Evolutionary conservation across 1,140 invertebrate species (phyloP).

Genomic region (Camponotus floridanus): DNA sequence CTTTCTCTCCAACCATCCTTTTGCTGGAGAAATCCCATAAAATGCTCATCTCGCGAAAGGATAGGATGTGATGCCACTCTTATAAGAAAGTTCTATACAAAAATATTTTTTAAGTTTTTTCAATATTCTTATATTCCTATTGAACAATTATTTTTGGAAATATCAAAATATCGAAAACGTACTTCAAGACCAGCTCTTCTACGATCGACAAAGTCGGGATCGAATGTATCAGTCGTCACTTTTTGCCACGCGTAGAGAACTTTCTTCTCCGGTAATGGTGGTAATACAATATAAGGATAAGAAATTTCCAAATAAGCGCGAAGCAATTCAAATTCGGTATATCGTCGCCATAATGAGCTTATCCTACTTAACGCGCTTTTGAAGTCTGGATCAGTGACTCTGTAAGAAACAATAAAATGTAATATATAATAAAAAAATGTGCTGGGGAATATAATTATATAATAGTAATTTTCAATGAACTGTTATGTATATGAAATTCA

Average conservation of each 20-base stretch:
- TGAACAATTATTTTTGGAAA: slow-evolving; percentile 27
- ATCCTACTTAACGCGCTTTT: slow-evolving; percentile 88
- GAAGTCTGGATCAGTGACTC: slow-evolving; percentile 91
- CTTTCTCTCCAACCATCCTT: slow-evolving; percentile 92
- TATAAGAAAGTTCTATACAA: slow-evolving; percentile 90
- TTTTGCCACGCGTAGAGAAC: slow-evolving; percentile 94
- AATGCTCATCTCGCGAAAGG: slow-evolving; percentile 92
- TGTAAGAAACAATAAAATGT: slow-evolving; percentile 82
- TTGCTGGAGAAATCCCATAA: slow-evolving; percentile 91
- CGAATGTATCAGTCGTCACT: slow-evolving; percentile 91
- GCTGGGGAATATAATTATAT: neutral
- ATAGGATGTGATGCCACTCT: slow-evolving; percentile 91
- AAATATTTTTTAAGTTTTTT: slow-evolving; percentile 21
- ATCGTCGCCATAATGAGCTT: slow-evolving; percentile 92
- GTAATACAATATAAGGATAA: slow-evolving; percentile 92
- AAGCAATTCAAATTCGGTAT: slow-evolving; percentile 94
- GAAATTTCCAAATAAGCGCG: slow-evolving; percentile 91
- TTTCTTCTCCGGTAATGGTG: slow-evolving; percentile 93
- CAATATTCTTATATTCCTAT: slow-evolving; percentile 30
- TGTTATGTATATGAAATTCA: neutral
- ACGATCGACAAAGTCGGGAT: slow-evolving; percentile 95
- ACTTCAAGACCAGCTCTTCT: slow-evolving; percentile 92
- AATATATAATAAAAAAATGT: neutral
- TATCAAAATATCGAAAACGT: slow-evolving; percentile 57
- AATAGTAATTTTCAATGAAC: neutral